Base-by-base conservation (phyloP, 2,888 invertebrate genomes). In the Microchrysa polita region DNA sequence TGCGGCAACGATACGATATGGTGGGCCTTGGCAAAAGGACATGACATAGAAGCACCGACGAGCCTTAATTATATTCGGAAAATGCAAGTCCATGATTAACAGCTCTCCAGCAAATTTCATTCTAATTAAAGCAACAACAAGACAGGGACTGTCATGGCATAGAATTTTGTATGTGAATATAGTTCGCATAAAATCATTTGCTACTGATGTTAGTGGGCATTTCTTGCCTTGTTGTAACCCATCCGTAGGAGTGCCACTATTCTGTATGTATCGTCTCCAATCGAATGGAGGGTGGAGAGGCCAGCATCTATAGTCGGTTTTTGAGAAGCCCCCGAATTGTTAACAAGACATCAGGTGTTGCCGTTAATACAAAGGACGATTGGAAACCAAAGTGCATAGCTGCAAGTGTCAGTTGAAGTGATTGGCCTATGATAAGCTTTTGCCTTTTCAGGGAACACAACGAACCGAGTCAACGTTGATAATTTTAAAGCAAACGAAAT, bases 1-100 rank as follows among this genome's bases (percentile, higher is more conserved):
- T 42, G 63, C 1, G 14, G 44, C 2, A 65, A 14, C 65, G 65
- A 20, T 55, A 48, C 14, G n/a, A n/a, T n/a, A n/a, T n/a, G n/a
- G n/a, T 18, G 65, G 22, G 48, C 14, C 44, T 34, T 44, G n/a
- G 12, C 14, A 18, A 61, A 65, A 48, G 69, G 55, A 55, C 55
- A 55, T 69, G 55, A 57, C 10, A 57, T 22, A 69, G 69, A 69
- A 69, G 69, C 67, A n/a, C n/a, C 74, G 73, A 73, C 73, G 73
- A 73, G 67, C 73, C 74, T 74, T 76, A 76, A 76, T 76, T 76
- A 76, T 74, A 76, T 76, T 76, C 74, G 63, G 73, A 76, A 76
- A 76, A 76, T 76, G 76, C 74, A 76, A 76, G 76, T 76, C 73
- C 74, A 74, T 76, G 76, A 76, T 76, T 76, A 76, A 76, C 76